These are phyloP conservation scores for Artibeus jamaicensis DNA, from an alignment of 2,797 vertebrate genomes.

Conservation along the genomic window DNA sequence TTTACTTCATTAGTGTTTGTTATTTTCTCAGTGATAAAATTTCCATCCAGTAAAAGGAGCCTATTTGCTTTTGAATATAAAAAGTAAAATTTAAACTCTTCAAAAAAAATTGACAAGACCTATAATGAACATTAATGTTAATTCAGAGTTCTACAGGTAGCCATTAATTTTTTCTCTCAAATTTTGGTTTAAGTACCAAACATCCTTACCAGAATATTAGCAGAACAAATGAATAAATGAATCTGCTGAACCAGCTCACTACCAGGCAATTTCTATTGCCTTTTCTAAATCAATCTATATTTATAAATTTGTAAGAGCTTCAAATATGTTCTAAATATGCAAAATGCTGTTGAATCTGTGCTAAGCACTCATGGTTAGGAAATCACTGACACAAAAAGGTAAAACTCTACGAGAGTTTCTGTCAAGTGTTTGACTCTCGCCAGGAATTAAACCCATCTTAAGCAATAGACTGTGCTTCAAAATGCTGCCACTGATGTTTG, in stretches of 20 bases:
- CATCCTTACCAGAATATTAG: background rate
- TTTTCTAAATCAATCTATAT: background rate
- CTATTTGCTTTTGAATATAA: background rate
- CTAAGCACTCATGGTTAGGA: background rate
- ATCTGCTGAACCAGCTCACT: background rate
- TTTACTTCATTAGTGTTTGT: background rate
- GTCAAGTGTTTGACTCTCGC: background rate
- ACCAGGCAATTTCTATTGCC: background rate
- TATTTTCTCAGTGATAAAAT: background rate
- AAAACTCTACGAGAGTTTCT: background rate
- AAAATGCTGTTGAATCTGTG: slow-evolving; percentile 29
- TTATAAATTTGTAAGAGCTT: slow-evolving; percentile 15
- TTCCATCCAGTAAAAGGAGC: background rate
- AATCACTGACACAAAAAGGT: background rate
- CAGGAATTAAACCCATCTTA: background rate
- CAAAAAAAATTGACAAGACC: background rate
- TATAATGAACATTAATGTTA: background rate
- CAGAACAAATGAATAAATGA: background rate
- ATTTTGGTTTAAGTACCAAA: background rate
- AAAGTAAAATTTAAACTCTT: background rate
- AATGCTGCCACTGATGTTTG: background rate
- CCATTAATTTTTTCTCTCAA: background rate
- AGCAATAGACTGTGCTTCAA: background rate
- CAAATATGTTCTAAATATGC: background rate
- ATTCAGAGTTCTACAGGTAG: slow-evolving; percentile 11